phyloP scores from a whole-genome alignment of 1,140 invertebrate genomes.

The Trichoplusia ni region DNA sequence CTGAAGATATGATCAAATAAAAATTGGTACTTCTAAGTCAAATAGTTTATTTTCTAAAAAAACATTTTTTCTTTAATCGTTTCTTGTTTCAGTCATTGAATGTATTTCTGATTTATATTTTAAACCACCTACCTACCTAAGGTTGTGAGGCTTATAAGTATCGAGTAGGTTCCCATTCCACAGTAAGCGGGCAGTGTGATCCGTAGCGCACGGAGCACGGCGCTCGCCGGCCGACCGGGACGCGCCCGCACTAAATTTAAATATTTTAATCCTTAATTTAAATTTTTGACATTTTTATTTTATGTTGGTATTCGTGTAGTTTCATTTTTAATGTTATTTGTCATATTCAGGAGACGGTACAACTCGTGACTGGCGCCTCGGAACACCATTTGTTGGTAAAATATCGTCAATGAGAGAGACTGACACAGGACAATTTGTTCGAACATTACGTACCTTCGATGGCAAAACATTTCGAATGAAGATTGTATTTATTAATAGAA shows the following conservation, averaged over 20 bases:
- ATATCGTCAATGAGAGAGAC: conserved; percentile 42
- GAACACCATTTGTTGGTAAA: conserved; percentile 47
- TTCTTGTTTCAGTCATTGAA: too few relatives aligned
- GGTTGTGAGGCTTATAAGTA: too few relatives aligned
- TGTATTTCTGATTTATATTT: too few relatives aligned
- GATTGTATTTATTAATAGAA: conserved; percentile 1
- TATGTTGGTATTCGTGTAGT: conserved; percentile 81
- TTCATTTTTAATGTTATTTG: conserved; percentile 80
- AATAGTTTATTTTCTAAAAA: too few relatives aligned
- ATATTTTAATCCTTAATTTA: conserved; percentile 82
- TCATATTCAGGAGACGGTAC: conserved; percentile 72
- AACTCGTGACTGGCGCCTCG: conserved; percentile 67
- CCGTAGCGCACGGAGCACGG: conserved; percentile 31
- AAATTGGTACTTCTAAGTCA: too few relatives aligned
- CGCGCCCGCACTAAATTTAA: conserved; percentile 79
- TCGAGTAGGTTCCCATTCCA: conserved; percentile 45
- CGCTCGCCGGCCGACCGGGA: conserved; percentile 50
- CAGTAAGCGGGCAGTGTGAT: conserved; percentile 25
- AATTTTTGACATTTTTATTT: conserved; percentile 82
- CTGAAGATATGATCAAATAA: too few relatives aligned
- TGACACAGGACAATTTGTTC: conserved; percentile 35
- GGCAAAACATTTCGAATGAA: conserved; percentile 17
- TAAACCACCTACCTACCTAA: too few relatives aligned
- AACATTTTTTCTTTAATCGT: too few relatives aligned
- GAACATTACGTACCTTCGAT: conserved; percentile 13